phyloP scores from a whole-genome alignment of 2,888 invertebrate species.

The Drosophila anomelani region DNA sequence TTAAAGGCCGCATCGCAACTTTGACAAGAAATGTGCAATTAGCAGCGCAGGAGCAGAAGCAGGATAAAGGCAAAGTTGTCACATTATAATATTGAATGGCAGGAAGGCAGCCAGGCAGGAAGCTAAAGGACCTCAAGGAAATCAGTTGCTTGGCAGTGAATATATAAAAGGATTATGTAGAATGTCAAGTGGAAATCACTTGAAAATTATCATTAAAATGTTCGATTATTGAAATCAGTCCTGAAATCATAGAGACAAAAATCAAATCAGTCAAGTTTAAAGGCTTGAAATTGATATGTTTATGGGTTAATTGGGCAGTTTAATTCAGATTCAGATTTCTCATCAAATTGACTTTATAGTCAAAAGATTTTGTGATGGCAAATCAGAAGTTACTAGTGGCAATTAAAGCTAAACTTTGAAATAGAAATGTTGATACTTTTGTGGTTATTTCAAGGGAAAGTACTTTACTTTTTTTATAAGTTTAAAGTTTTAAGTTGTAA shows the following conservation, averaged over 20 bases:
- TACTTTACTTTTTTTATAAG: too few relatives aligned
- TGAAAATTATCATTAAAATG: constrained; percentile 9
- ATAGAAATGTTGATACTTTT: not conserved
- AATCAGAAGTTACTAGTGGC: not conserved
- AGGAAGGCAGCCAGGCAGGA: constrained; percentile 40
- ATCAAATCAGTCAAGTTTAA: not conserved
- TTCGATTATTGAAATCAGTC: not conserved
- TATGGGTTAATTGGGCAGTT: constrained; percentile 4
- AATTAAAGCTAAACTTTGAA: not conserved
- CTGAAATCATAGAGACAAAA: not conserved
- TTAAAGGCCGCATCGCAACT: constrained; percentile 70
- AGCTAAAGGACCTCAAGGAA: constrained; percentile 14
- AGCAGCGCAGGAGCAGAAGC: constrained; percentile 44
- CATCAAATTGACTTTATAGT: not conserved
- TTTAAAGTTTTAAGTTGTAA: not conserved
- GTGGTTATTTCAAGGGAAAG: not conserved
- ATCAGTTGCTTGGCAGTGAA: not conserved
- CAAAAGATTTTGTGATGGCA: not conserved
- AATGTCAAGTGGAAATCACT: constrained; percentile 7
- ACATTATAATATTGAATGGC: constrained; percentile 79
- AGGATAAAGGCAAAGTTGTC: constrained; percentile 61
- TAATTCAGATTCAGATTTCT: not conserved
- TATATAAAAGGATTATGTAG: not conserved
- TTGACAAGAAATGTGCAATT: constrained; percentile 76
- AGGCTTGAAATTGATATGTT: not conserved